phyloP scores from a whole-genome alignment of 2,113 vertebrate species.

The Xiphophorus hellerii region DNA sequence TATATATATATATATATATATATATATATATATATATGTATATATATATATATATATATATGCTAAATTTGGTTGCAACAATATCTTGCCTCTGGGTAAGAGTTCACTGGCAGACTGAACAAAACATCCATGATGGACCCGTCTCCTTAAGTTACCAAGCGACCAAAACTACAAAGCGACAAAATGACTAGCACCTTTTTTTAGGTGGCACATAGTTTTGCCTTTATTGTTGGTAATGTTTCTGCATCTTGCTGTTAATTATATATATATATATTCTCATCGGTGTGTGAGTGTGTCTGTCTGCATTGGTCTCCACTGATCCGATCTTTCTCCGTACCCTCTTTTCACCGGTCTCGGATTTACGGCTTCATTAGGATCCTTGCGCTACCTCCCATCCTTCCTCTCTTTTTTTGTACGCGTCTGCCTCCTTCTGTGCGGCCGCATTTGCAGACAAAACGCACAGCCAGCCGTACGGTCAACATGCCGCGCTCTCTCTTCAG shows the following conservation, averaged over 20 bases:
- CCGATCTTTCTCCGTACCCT: slow-evolving; percentile 73
- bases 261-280: slow-evolving; percentile 19
- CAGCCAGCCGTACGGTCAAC: slow-evolving; percentile 24
- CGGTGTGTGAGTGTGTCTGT: slow-evolving; percentile 45
- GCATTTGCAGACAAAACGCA: slow-evolving; percentile 38
- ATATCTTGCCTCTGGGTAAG: background rate
- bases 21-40: too few species aligned
- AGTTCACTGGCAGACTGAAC: background rate
- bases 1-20: too few species aligned
- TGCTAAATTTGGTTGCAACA: background rate
- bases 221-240: slow-evolving; percentile 48
- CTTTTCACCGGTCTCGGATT: slow-evolving; percentile 77
- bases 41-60: too few species aligned
- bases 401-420: slow-evolving; percentile 32
- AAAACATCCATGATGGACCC: too few species aligned
- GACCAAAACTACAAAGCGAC: background rate
- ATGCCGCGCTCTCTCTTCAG: slow-evolving; percentile 34
- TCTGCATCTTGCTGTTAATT: slow-evolving; percentile 49
- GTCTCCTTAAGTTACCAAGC: background rate
- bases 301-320: slow-evolving; percentile 77
- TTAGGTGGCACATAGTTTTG: slow-evolving; percentile 26
- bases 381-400: slow-evolving; percentile 51
- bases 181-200: background rate
- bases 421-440: slow-evolving; percentile 49
- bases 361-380: slow-evolving; percentile 78